phyloP scores from a whole-genome alignment of 1,140 invertebrate species.

The Euura lappo region DNA sequence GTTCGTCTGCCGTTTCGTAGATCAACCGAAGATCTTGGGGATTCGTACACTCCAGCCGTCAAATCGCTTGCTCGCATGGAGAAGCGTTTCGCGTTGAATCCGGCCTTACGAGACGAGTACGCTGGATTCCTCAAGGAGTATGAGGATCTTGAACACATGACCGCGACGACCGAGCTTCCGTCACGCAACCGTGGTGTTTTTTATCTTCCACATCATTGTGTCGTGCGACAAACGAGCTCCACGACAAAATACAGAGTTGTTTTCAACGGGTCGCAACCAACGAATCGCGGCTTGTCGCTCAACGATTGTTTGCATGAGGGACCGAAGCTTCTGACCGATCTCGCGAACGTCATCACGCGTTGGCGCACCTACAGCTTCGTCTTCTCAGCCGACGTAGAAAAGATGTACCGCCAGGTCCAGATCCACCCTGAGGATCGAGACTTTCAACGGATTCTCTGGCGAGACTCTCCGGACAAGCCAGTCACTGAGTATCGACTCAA shows the following conservation, averaged over 20 bases:
- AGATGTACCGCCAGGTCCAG: slow-evolving; percentile 44
- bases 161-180: background rate
- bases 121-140: slow-evolving; percentile 42
- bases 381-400: slow-evolving; percentile 32
- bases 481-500: slow-evolving; percentile 37
- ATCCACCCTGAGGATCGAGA: slow-evolving; percentile 29
- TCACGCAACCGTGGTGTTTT: background rate
- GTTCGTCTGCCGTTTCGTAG: background rate
- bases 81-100: no score
- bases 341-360: slow-evolving; percentile 6
- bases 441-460: slow-evolving; percentile 45
- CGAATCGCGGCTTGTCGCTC: slow-evolving; percentile 16
- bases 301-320: slow-evolving; percentile 22
- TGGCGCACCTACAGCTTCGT: slow-evolving; percentile 19
- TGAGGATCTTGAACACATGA: slow-evolving; percentile 35
- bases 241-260: slow-evolving; percentile 29
- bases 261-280: slow-evolving; percentile 20
- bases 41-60: background rate
- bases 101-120: slow-evolving; percentile 12
- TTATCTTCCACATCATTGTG: background rate
- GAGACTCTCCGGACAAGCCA: slow-evolving; percentile 16
- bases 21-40: background rate
- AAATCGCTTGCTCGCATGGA: no score
- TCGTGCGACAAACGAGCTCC: background rate
- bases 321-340: slow-evolving; percentile 17